Evolutionary conservation across 2,113 vertebrate genomes (phyloP), one percentile per base, ranked within the genome.

Genomic region (Bos javanicus): DNA sequence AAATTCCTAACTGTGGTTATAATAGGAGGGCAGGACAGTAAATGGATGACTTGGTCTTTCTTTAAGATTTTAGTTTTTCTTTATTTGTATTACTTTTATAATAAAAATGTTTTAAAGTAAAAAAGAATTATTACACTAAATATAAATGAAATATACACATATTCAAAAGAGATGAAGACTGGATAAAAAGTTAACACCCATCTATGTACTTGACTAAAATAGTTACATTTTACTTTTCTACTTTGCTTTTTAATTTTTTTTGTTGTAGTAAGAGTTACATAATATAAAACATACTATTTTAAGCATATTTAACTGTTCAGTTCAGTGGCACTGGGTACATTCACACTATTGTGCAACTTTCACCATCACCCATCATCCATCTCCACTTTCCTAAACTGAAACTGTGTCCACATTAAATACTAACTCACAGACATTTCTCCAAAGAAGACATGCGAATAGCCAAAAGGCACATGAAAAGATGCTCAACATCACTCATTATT

Each of bases 71-170:
- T 33, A 57, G 17, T 87, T 92, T 88, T 80, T 85, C 60, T 59
- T 94, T 96, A 76, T 82, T 95, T 98, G 57, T 94, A 76, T 96
- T 95, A 80, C 71, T 92, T 98, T 97, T 89, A n/a, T 94, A 98
- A 97, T 97, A 96, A 98, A 95, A 98, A 71, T 62, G 9, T 97
- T 94, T 96, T 87, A 84, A 90, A 95, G n/a, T 96, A 52, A 91
- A 52, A 71, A 90, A 80, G 39, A 33, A 62, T 62, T 33, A 64
- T 33, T 46, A 46, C 43, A 33, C 17, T 64, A 64, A 64, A 33
- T 64, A 64, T 33, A 64, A 80, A 67, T 84, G 16, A 87, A 56
- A 91, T 19, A 46, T 6, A 81, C 2, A 48, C 1, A 48, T 28
- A 14, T 11, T 23, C 5, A 52, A 80, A 50, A 84, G 11, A 50